Evolutionary conservation across 2,113 vertebrate species (phyloP), one percentile per base, ranked within the genome.

Genomic region (Rhipidura dahli): DNA sequence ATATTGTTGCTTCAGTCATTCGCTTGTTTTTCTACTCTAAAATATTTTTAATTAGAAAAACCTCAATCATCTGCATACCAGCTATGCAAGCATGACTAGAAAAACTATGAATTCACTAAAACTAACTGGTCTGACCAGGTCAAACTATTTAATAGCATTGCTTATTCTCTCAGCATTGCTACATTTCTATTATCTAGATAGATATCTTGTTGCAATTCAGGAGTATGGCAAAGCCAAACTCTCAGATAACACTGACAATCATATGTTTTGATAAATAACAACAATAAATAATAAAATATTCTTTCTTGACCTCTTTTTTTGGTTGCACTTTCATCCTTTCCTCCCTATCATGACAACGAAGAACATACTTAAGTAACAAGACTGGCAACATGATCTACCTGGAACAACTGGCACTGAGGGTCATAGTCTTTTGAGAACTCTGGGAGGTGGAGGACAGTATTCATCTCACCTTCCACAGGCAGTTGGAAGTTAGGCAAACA

Each of bases 31-130:
- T 60, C 10, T 51, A 44, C 8, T 40, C 14, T 49, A 49, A 76
- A 92, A 54, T 44, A 71, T 35, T 78, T 87, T 87, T 56, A 39
- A 31, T 39, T 23, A 31, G 21, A 72, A 86, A 94, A 69, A 37
- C 27, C 3, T 69, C 45, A 45, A 24, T 57, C 13, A 61, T 45
- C 10, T 44, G 1, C 23, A 4, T 50, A 13, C 39, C 28, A 83
- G 27, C 3, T 61, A n/a, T 16, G 12, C 12, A 57, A 2, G 0
- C 13, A 20, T 1, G 0, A 54, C 11, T 72, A 37, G 7, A 27
- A 53, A 61, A 53, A 80, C 56, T 64, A 8, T 47, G 17, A 10
- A 51, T 56, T 28, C 22, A 31, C 49, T 60, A 69, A 68, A 89
- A 33, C 4, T 53, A 40, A 40, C 21, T 57, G 15, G 3, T 61